Percentiles rank a stretch among this genome's conserved stretches.
Conservation (phyloP, 2,113 vertebrate species). For the Lates calcarifer region DNA sequence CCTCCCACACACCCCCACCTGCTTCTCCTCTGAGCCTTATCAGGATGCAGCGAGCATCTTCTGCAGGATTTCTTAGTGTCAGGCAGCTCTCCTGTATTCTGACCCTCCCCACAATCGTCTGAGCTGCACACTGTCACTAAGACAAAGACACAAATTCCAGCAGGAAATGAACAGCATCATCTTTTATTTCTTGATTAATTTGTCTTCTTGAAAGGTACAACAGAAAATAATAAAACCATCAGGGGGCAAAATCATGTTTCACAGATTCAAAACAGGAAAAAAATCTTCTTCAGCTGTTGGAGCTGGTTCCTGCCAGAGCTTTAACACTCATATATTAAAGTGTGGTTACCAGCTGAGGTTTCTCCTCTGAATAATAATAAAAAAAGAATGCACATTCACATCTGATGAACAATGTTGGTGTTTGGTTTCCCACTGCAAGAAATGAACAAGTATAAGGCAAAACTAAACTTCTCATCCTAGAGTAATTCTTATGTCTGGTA, state of each 20-base stretch:
- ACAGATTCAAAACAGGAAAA: slow-evolving; percentile 49
- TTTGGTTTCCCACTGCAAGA: slow-evolving; percentile 39
- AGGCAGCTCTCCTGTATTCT: slow-evolving; percentile 57
- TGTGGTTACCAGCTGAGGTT: slow-evolving; percentile 54
- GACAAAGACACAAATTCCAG: slow-evolving; percentile 61
- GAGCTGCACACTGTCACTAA: slow-evolving; percentile 29
- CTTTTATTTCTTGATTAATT: slow-evolving; percentile 72
- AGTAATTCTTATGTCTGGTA: slow-evolving; percentile 31
- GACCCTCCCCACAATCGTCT: slow-evolving; percentile 54
- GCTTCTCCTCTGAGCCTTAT: slow-evolving; percentile 55
- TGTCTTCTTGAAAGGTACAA: slow-evolving; percentile 70
- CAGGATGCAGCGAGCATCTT: slow-evolving; percentile 66
- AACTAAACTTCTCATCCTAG: slow-evolving; percentile 42
- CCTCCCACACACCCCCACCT: slow-evolving; percentile 34
- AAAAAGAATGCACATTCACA: slow-evolving; percentile 52
- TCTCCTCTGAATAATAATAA: slow-evolving; percentile 57
- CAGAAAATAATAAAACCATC: slow-evolving; percentile 60
- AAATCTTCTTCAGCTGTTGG: slow-evolving; percentile 39
- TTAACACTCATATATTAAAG: slow-evolving; percentile 56
- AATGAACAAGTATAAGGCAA: slow-evolving; percentile 49
- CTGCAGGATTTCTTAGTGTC: slow-evolving; percentile 55
- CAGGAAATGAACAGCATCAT: slow-evolving; percentile 69
- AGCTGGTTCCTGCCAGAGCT: slow-evolving; percentile 35
- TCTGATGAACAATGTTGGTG: slow-evolving; percentile 53
- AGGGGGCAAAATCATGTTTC: slow-evolving; percentile 44